Base-by-base conservation (phyloP, 2,113 vertebrate genomes). In the Toxotes jaculatrix region DNA sequence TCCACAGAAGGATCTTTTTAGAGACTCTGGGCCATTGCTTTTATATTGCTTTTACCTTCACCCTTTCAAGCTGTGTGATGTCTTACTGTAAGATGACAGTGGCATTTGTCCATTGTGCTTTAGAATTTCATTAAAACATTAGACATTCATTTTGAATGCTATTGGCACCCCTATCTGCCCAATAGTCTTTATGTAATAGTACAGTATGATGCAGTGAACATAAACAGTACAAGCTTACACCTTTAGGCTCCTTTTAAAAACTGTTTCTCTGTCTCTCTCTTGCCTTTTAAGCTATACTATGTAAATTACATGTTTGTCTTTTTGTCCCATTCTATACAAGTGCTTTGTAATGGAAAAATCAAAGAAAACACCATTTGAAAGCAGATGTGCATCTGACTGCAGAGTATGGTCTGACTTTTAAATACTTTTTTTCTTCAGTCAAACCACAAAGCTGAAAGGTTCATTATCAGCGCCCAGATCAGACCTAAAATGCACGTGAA, bases 1-100 rank as follows among this genome's bases (percentile, higher is more conserved):
- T 91, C 77, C 69, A 63, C 31, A 77, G 63, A 64, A 74, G n/a
- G 71, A 42, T 75, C 82, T 81, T 40, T 84, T 77, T 78, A 83
- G 71, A 69, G 83, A 56, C 72, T 77, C 60, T 74, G 53, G 71
- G 74, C 75, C 74, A 77, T 65, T 51, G 55, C 67, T 75, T 27
- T 80, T 78, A 62, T 82, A 72, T 80, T 77, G 63, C 61, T 73
- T 75, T 86, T 82, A 23, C 49, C 71, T 42, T 60, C 36, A 55
- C 5, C 47, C 47, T 75, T 59, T 66, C 53, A 77, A 55, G 34
- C 57, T 59, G 13, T 64, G 40, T 60, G 40, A 66, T 80, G 34
- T 81, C 65, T 82, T 23, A 64, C 59, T 83, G 53, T 71, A 74
- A 63, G 60, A 63, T 79, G 5, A 40, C 23, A 63, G 11, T 42